Evolutionary conservation across 1,140 invertebrate genomes (phyloP).

Genomic region (Musca domestica): DNA sequence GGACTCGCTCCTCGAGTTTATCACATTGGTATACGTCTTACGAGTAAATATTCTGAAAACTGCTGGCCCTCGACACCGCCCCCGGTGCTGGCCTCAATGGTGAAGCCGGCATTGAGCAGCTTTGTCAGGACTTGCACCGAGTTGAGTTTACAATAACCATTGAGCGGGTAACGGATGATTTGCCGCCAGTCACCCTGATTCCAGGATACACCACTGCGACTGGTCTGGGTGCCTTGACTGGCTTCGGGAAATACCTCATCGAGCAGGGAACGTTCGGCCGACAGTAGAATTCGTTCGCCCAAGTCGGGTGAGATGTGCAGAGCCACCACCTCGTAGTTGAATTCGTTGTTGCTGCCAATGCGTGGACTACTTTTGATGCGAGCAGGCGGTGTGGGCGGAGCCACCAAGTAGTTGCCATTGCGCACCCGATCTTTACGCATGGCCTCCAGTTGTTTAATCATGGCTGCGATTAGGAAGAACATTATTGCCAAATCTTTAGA

Average conservation of each 20-base stretch:
- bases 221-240: constrained; percentile 78
- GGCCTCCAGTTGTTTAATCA: constrained; percentile 73
- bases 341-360: constrained; percentile 43
- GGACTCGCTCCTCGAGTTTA: constrained; percentile 31
- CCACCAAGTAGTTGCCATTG: constrained; percentile 57
- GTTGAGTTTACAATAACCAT: constrained; percentile 90
- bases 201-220: constrained; percentile 76
- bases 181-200: constrained; percentile 80
- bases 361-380: constrained; percentile 48
- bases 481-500: background rate
- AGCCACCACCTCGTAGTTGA: constrained; percentile 78
- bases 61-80: constrained; percentile 89
- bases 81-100: constrained; percentile 79
- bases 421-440: constrained; percentile 71
- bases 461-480: constrained; percentile 59
- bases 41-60: constrained; percentile 89
- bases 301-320: constrained; percentile 86
- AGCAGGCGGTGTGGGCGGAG: constrained; percentile 45
- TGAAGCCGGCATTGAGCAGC: constrained; percentile 80
- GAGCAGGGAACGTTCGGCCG: constrained; percentile 74
- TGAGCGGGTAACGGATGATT: constrained; percentile 86
- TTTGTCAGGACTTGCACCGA: constrained; percentile 86
- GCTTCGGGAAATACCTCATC: constrained; percentile 87
- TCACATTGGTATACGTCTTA: constrained; percentile 61
- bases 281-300: constrained; percentile 82